Base-by-base conservation (phyloP, 2,888 invertebrate genomes). In the Opisthograptis luteolata region DNA sequence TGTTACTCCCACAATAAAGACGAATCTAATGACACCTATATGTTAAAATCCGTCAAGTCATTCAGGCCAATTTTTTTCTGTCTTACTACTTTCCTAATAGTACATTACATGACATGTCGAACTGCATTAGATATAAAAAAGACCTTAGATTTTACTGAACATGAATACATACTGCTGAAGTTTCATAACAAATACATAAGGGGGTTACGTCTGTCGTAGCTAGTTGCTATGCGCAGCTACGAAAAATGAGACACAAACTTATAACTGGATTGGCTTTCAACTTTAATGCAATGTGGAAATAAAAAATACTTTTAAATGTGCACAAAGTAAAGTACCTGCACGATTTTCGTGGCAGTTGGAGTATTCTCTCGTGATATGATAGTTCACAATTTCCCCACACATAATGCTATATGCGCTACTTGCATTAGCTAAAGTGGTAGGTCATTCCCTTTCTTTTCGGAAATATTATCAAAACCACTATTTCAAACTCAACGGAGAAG, bases 391-490 rank as follows among this genome's bases (percentile, higher is more conserved):
- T 27, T 39, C 32, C n/a, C 39, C n/a, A n/a, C n/a, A n/a, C n/a
- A n/a, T 9, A 17, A 39, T 24, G 25, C 37, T 10, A 10, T 12
- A 17, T 14, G 19, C 19, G 25, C 39, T 27, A 32, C 45, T 37
- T 37, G 30, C 45, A 45, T 39, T 39, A 27, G 32, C 37, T 37
- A 25, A 14, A 46, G 28, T 46, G 39, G 20, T 19, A 8, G 7
- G 20, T 15, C 30, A 30, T 43, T 32, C 24, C 42, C 25, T 27
- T 27, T 27, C 17, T 34, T 34, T 27, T 27, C 6, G 2, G 13
- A 32, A 17, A 34, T 14, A 15, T 36, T 25, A 25, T 15, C 10
- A 6, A 20, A 20, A 10, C 10, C 25, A 10, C 25, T 25, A 37
- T 9, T 32, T 25, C 15, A 17, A 25, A 15, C 24, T 9, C 1